Evolutionary conservation across 2,888 invertebrate species (phyloP), one percentile per base, ranked within the genome.

Genomic region (Ophion ellenae): DNA sequence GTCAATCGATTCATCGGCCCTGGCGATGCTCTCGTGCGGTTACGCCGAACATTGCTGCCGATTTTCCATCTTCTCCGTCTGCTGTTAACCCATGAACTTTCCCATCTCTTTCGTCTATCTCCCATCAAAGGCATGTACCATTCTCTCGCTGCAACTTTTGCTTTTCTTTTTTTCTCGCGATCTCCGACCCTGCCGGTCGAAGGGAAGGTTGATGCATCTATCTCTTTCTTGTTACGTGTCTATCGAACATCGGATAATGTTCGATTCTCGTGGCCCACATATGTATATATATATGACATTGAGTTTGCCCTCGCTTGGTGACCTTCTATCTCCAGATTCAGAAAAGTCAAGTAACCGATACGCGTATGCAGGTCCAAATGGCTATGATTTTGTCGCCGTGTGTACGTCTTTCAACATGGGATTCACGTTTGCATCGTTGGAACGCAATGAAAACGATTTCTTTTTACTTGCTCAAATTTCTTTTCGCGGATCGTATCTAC

Each of bases 1-100:
- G 85, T 83, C 82, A 86, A 83, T 86, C 83, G 86, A 86, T 86
- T 86, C 83, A 81, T 63, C 77, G 73, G 83, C 80, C 74, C 76
- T 61, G 77, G 73, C 69, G 83, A 83, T 73, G 59, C 73, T 64
- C 47, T 80, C 71, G 67, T 53, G 40, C 71, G 67, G 20, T 63
- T 63, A 79, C 47, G 20, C 70, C 20, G 40, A 40, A 69, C 53
- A 64, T 71, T 14, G 53, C 79, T 45, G 63, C 70, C 66, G 76
- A 57, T 70, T 81, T 66, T 59, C 84, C 73, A 36, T 76, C 76
- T 77, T 73, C 77, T 59, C 84, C 73, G 20, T 76, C 76, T 77
- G 67, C 77, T 71, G 73, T 70, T 74, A 66, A 73, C 73, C 80
- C 74, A 81, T 81, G 81, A 81, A 81, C 81, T 64, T 63, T 32